Conservation (phyloP, 2,888 invertebrate species). For the Dryomyza anilis region DNA sequence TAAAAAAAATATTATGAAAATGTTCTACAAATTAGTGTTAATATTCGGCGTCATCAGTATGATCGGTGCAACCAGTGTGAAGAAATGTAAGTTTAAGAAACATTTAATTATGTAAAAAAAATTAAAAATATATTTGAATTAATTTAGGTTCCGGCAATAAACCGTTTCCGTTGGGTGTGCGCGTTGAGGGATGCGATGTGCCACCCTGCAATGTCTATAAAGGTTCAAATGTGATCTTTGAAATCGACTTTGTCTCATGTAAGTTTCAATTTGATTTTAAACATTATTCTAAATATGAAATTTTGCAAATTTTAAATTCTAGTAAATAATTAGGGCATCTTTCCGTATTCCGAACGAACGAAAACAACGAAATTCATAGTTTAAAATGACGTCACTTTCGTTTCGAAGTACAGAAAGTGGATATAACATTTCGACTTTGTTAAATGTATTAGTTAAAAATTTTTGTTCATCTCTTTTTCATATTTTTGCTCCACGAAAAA, state of each 20-base stretch:
- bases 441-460: too few relatives aligned
- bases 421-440: too few relatives aligned
- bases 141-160: constrained; percentile 43
- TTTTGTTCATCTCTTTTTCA: too few relatives aligned
- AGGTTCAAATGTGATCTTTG: constrained; percentile 46
- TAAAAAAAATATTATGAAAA: too few relatives aligned
- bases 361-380: constrained; percentile 43
- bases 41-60: neutral
- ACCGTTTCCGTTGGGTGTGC: constrained; percentile 50
- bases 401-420: too few relatives aligned
- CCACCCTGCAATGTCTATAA: constrained; percentile 56
- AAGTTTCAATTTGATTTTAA: too few relatives aligned
- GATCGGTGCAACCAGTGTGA: neutral
- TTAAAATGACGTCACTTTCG: too few relatives aligned
- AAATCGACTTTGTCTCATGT: constrained; percentile 51
- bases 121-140: neutral
- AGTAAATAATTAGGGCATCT: too few relatives aligned
- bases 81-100: constrained; percentile 5
- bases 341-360: too few relatives aligned
- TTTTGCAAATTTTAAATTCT: neutral
- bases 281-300: too few relatives aligned
- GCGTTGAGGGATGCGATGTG: constrained; percentile 46
- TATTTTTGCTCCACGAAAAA: too few relatives aligned
- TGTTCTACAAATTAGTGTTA: neutral
- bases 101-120: neutral